Percentiles rank a stretch among this genome's conserved stretches.
Evolutionary conservation across 2,113 vertebrate genomes (phyloP).

Genomic region (Atrichornis clamosus): DNA sequence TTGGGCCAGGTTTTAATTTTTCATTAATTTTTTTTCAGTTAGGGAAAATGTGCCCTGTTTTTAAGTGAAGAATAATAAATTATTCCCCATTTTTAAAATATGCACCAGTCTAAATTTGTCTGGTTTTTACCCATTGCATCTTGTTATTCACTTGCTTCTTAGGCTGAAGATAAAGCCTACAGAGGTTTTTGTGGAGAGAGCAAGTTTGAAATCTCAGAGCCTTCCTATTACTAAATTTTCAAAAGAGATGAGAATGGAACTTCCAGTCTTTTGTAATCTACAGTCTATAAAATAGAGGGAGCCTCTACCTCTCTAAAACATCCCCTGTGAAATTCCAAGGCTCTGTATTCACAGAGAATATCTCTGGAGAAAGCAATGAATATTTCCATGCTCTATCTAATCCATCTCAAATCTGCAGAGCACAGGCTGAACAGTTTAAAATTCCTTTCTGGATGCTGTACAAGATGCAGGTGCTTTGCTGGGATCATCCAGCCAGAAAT

Average conservation of each 20-base stretch:
- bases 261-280: neutral
- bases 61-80: neutral
- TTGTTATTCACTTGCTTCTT: neutral
- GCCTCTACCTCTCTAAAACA: neutral
- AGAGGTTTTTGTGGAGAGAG: neutral
- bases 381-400: neutral
- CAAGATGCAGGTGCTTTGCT: neutral
- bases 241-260: neutral
- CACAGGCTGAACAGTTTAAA: neutral
- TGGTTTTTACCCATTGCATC: neutral
- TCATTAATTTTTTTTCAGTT: neutral
- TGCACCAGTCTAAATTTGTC: neutral
- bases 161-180: neutral
- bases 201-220: neutral
- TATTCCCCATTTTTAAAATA: neutral
- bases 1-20: neutral
- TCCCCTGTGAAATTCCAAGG: neutral
- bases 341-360: neutral
- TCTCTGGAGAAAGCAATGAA: neutral
- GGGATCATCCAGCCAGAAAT: neutral
- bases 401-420: neutral
- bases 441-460: neutral
- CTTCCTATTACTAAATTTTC: neutral
- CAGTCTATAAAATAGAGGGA: neutral
- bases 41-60: neutral